Conservation (phyloP, 2,888 invertebrate genomes). For the Odontocerum albicorne region DNA sequence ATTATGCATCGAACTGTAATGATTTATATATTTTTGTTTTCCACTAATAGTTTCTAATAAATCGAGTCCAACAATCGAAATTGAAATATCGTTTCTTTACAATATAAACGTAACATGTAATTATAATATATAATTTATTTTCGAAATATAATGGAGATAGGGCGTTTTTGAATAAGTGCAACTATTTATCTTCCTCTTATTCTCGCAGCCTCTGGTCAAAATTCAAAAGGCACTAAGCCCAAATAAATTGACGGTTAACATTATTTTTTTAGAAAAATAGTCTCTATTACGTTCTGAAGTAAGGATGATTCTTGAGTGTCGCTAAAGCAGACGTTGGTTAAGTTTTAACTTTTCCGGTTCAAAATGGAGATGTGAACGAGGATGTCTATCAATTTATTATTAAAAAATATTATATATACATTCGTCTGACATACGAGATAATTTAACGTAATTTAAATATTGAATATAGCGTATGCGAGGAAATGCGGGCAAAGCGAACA, state of each 20-base stretch:
- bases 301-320: neutral
- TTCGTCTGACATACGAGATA: constrained; percentile 31
- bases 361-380: constrained; percentile 11
- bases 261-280: too few relatives aligned
- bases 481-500: too few relatives aligned
- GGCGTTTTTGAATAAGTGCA: constrained; percentile 16
- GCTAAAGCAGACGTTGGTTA: neutral
- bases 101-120: constrained; percentile 10
- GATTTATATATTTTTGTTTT: too few relatives aligned
- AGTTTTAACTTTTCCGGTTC: neutral
- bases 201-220: neutral
- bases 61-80: constrained; percentile 19
- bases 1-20: too few relatives aligned
- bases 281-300: neutral
- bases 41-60: too few relatives aligned
- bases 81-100: constrained; percentile 22
- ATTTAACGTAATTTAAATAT: constrained; percentile 30
- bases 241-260: too few relatives aligned
- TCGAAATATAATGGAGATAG: constrained; percentile 12
- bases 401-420: constrained; percentile 9
- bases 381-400: constrained; percentile 26
- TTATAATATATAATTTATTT: constrained; percentile 21
- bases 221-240: too few relatives aligned
- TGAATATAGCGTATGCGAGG: neutral
- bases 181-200: constrained; percentile 14